Conservation (phyloP, 2,113 vertebrate species). For the Nycticryphes semicollaris region DNA sequence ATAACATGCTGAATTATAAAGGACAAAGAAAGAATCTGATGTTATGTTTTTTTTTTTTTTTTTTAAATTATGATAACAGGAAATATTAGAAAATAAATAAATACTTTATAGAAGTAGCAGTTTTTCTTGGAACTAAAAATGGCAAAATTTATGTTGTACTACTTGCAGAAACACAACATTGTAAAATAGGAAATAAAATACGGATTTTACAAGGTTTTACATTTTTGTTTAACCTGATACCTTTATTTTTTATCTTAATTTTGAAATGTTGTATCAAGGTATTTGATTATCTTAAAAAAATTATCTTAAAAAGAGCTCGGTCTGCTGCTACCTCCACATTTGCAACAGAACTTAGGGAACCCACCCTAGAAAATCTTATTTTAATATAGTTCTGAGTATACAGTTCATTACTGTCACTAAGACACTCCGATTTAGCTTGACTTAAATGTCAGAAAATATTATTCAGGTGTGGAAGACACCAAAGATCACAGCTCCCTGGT, state of each 20-base stretch:
- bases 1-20: neutral
- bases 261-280: neutral
- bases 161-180: neutral
- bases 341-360: neutral
- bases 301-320: neutral
- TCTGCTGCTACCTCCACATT: neutral
- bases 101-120: neutral
- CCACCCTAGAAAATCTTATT: constrained; percentile 29
- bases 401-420: constrained; percentile 54
- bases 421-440: constrained; percentile 16
- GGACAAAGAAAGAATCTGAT: neutral
- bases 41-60: neutral
- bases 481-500: constrained; percentile 67
- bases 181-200: neutral
- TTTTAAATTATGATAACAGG: neutral
- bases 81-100: neutral
- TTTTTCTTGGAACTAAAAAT: neutral
- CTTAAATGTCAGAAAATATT: constrained; percentile 77
- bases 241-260: neutral
- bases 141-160: neutral
- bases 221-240: neutral
- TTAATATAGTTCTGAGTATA: constrained; percentile 38
- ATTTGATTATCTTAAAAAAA: neutral
- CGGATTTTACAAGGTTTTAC: neutral
- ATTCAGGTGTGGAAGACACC: constrained; percentile 66